Evolutionary conservation across 2,113 vertebrate species (phyloP).

Genomic region (Phycodurus eques): DNA sequence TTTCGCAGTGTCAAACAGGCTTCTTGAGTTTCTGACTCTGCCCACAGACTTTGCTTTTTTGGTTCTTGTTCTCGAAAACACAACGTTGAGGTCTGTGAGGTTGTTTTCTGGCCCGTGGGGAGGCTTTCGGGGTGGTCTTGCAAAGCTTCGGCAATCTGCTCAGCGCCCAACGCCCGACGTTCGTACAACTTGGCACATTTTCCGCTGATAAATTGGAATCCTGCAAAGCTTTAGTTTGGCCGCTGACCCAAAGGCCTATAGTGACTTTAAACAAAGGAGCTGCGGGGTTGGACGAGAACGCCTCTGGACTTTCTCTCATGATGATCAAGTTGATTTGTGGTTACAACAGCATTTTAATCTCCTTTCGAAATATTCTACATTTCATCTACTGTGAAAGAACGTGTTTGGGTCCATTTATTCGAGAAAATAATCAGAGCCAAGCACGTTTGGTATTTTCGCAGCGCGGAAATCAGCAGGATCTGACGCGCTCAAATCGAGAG

Average conservation of each 20-base stretch:
- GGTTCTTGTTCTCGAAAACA: conserved; percentile 30
- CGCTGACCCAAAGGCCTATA: conserved; percentile 67
- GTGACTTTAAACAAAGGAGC: conserved; percentile 70
- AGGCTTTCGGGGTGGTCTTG: conserved; percentile 80
- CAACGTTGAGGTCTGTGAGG: conserved; percentile 10
- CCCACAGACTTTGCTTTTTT: conserved; percentile 24
- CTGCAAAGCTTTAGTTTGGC: conserved; percentile 80
- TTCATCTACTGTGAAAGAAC: conserved; percentile 21
- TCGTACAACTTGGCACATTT: conserved; percentile 76
- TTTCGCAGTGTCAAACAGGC: conserved; percentile 11
- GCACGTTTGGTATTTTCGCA: conserved; percentile 36
- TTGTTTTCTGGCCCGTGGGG: conserved; percentile 61
- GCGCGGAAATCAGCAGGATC: conserved; percentile 28
- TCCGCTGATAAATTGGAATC: conserved; percentile 81
- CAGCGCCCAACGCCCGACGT: conserved; percentile 45
- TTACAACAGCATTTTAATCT: conserved; percentile 32
- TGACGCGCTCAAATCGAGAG: conserved; percentile 22
- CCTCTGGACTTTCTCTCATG: conserved; percentile 64
- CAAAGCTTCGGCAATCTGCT: conserved; percentile 63
- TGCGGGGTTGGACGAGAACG: conserved; percentile 48
- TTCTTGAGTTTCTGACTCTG: conserved; percentile 40
- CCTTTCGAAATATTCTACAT: conserved; percentile 33
- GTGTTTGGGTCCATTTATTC: conserved; percentile 46
- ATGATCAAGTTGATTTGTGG: conserved; percentile 27
- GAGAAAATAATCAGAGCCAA: conserved; percentile 47